Percentiles rank a stretch among this genome's conserved stretches.
Evolutionary conservation across 2,888 invertebrate genomes (phyloP).

Genomic region (Vandiemenella viatica): DNA sequence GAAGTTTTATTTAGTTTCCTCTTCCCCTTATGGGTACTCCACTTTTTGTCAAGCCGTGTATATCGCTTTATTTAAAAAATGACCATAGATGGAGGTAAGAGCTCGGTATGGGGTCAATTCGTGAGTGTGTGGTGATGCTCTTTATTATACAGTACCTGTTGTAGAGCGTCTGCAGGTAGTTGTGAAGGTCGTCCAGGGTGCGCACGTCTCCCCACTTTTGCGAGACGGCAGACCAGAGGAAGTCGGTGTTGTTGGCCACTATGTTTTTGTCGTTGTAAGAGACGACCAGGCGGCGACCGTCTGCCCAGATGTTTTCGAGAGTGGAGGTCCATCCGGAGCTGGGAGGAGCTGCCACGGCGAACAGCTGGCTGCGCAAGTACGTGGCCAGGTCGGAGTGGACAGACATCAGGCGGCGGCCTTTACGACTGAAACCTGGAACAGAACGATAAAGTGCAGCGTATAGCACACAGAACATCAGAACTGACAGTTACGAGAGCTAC

Average conservation of each 20-base stretch:
- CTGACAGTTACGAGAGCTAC: no score
- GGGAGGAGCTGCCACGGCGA: slow-evolving; percentile 25
- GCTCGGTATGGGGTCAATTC: no score
- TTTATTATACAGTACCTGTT: no score
- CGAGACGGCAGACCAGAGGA: slow-evolving; percentile 39
- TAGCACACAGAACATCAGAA: no score
- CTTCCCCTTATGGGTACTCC: no score
- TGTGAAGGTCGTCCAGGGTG: slow-evolving; percentile 34
- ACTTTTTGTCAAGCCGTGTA: no score
- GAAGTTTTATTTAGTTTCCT: no score
- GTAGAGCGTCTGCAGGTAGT: slow-evolving; percentile 29
- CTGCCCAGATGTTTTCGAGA: slow-evolving; percentile 34
- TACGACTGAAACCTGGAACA: no score
- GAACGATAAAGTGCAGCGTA: no score
- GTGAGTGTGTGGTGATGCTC: no score
- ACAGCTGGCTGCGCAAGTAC: slow-evolving; percentile 26
- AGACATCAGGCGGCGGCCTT: slow-evolving; percentile 7
- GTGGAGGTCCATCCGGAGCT: slow-evolving; percentile 31
- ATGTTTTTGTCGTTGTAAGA: slow-evolving; percentile 28
- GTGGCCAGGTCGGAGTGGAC: slow-evolving; percentile 27
- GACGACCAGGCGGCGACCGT: slow-evolving; percentile 34
- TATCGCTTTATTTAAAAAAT: no score
- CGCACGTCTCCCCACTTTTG: slow-evolving; percentile 55
- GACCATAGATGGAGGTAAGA: no score
- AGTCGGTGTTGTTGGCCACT: slow-evolving; percentile 2